Conservation (phyloP, 2,797 vertebrate species). For the Urocyon cinereoargenteus region DNA sequence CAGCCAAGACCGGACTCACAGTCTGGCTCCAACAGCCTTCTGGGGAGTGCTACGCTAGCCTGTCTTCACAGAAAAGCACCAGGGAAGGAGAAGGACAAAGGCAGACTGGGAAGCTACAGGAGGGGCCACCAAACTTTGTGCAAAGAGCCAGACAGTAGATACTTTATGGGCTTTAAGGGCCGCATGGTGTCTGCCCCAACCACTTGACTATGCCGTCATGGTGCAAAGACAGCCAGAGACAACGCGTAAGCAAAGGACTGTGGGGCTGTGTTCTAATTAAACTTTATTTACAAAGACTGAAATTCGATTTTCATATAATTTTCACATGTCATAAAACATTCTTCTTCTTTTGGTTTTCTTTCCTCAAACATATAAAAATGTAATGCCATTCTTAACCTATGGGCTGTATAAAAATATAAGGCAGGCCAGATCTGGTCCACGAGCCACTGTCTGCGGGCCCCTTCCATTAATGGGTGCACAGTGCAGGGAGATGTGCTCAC, state of each 20-base stretch:
- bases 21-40: background rate
- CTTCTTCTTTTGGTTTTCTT: background rate
- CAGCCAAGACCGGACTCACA: background rate
- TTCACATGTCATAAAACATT: background rate
- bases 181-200: too few relatives aligned
- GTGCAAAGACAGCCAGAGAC: background rate
- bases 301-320: background rate
- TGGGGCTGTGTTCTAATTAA: background rate
- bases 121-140: background rate
- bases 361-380: background rate
- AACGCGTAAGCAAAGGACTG: accelerated
- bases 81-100: background rate
- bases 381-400: background rate
- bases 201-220: background rate
- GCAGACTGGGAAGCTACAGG: background rate
- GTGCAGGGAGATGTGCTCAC: background rate
- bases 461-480: background rate
- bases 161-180: background rate
- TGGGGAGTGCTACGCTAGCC: accelerated
- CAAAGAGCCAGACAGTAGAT: accelerated
- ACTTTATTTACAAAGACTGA: background rate
- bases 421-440: background rate
- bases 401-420: background rate
- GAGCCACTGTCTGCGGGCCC: background rate
- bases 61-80: background rate